These are phyloP conservation scores for Neoitamus cyanurus DNA, from an alignment of 2,888 invertebrate genomes.

Conservation along the genomic window DNA sequence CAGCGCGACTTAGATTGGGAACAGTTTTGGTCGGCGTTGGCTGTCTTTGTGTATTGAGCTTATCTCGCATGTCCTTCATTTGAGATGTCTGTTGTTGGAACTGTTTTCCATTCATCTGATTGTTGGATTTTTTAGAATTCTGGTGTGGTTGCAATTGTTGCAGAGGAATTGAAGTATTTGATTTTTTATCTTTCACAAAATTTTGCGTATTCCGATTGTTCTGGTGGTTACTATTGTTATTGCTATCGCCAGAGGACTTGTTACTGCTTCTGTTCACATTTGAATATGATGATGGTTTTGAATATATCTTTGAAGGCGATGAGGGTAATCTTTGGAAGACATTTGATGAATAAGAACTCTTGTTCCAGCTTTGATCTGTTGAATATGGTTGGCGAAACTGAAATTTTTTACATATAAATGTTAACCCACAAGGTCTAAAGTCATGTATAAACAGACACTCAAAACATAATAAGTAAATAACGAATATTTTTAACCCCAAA, in stretches of 20 bases:
- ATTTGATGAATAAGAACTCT: slow-evolving; percentile 56
- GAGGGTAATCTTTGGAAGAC: slow-evolving; percentile 54
- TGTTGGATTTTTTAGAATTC: neutral
- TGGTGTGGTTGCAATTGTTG: slow-evolving; percentile 47
- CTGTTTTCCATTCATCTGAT: neutral
- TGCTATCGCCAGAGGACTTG: slow-evolving; percentile 52
- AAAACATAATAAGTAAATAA: too few relatives aligned
- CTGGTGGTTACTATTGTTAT: slow-evolving; percentile 53
- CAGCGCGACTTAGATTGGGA: neutral
- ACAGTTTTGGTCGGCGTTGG: neutral
- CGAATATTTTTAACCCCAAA: too few relatives aligned
- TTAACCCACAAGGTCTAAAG: neutral
- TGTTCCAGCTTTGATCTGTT: slow-evolving; percentile 57
- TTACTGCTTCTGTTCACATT: neutral
- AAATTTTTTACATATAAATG: neutral
- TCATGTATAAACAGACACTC: neutral
- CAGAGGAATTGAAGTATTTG: neutral
- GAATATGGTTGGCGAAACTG: slow-evolving; percentile 46
- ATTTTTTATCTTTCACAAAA: neutral
- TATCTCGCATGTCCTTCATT: slow-evolving; percentile 19
- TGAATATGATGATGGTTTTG: neutral
- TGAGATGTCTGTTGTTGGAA: neutral
- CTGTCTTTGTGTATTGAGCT: neutral
- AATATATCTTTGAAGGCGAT: slow-evolving; percentile 6
- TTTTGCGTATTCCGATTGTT: slow-evolving; percentile 51